A percentile compares a stretch with the other conserved stretches of the same genome.
Evolutionary conservation across 2,797 vertebrate genomes (phyloP).

Genomic region (Ispidina picta): DNA sequence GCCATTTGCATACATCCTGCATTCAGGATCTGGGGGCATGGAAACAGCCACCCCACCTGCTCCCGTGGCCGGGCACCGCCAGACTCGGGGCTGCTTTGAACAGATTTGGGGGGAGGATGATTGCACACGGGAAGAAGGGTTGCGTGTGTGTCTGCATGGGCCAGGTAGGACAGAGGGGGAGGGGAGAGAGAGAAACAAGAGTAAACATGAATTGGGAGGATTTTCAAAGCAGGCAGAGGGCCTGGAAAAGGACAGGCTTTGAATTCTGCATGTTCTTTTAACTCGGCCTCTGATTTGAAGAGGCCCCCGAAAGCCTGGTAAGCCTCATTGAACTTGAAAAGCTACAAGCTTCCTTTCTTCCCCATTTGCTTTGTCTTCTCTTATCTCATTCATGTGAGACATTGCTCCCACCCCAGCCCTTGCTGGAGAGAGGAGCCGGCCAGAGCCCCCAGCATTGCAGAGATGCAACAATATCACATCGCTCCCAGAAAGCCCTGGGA

Average conservation of each 20-base stretch:
- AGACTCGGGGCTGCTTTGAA: background rate
- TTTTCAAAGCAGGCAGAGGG: slow-evolving; percentile 70
- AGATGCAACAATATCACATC: background rate
- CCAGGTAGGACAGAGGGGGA: background rate
- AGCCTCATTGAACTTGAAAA: slow-evolving; percentile 82
- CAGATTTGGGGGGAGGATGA: fast-evolving
- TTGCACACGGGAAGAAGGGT: fast-evolving
- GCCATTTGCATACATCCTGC: slow-evolving; percentile 34
- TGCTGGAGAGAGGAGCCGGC: background rate
- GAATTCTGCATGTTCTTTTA: slow-evolving; percentile 80
- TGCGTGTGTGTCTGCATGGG: fast-evolving
- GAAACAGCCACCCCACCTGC: background rate
- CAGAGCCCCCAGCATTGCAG: background rate
- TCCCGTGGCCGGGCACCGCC: fast-evolving
- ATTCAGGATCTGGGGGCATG: background rate
- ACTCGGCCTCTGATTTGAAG: slow-evolving; percentile 74
- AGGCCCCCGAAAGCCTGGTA: slow-evolving; percentile 74
- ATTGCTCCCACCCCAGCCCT: background rate
- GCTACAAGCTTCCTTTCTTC: slow-evolving; percentile 73
- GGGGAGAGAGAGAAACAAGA: slow-evolving; percentile 45
- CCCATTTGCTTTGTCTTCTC: slow-evolving; percentile 66
- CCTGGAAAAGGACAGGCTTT: slow-evolving; percentile 74
- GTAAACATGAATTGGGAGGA: slow-evolving; percentile 36
- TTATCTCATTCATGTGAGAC: slow-evolving; percentile 76
- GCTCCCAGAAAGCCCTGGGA: background rate